Percentiles rank a stretch among this genome's conserved stretches.
These are phyloP conservation scores for Bombus pascuorum DNA, from an alignment of 1,140 invertebrate species.

Conservation along the genomic window DNA sequence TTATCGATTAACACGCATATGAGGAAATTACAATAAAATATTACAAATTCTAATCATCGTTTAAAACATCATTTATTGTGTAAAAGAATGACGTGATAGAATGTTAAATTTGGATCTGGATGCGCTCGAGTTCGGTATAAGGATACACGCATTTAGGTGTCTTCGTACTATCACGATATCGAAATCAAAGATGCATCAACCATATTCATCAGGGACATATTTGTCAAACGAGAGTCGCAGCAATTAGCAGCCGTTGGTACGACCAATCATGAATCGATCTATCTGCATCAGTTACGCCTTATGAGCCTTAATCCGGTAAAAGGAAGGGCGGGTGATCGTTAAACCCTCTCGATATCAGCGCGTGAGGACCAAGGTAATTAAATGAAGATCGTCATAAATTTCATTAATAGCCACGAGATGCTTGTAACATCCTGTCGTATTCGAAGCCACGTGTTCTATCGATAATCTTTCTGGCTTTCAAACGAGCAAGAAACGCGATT, in stretches of 20 bases:
- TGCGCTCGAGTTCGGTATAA: no score
- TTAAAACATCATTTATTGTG: neutral
- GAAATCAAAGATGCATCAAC: neutral
- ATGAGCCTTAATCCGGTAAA: conserved; percentile 48
- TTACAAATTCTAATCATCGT: neutral
- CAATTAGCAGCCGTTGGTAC: conserved; percentile 21
- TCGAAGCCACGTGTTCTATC: neutral
- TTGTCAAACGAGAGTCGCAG: neutral
- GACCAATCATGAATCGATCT: conserved; percentile 51
- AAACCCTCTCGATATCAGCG: neutral
- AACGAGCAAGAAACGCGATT: no score
- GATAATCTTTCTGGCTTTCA: neutral
- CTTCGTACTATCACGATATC: neutral
- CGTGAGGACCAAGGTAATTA: conserved; percentile 44
- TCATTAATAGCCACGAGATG: neutral
- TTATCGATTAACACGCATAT: neutral
- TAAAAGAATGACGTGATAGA: neutral
- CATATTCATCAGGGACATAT: neutral
- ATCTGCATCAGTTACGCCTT: conserved; percentile 37
- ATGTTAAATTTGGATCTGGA: neutral
- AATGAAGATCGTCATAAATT: conserved; percentile 36
- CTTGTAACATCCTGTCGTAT: neutral
- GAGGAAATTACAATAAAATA: neutral
- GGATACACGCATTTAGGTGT: neutral
- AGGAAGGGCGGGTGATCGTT: conserved; percentile 33